Evolutionary conservation across 1,140 invertebrate species (phyloP), one percentile per base, ranked within the genome.

Genomic region (Popillia japonica): DNA sequence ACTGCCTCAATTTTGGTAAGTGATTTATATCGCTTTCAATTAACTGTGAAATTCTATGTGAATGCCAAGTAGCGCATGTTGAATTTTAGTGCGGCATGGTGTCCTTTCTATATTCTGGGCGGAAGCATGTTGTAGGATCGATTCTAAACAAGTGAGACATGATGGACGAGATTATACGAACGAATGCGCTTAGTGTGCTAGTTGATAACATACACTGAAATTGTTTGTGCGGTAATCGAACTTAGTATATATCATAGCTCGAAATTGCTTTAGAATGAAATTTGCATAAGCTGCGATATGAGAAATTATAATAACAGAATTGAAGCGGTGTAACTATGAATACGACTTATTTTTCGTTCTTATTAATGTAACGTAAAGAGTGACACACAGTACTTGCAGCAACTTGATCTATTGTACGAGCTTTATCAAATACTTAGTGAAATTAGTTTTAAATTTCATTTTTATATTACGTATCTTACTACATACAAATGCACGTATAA

Each of bases 21-120:
- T 68, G 61, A 68, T 68, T 68, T 68, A 68, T 68, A 68, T 27
- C 61, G 22, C 22, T 68, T 68, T 68, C 61, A 68, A 68, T 68
- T 68, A 68, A 68, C 61, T 68, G 61, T 68, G 61, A 68, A 68
- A 68, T 68, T 68, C 61, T 22, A 9, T 22, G 20, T 6, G 61
- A 68, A 27, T 68, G 22, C 61, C 17, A 68, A 68, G 61, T 68
- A 68, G 61, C 61, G 61, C 61, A 68, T 68, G 61, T 68, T 68
- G 10, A 68, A 10, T 68, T 68, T 55, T 55, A 17, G 14, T 55
- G 14, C 17, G 22, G 22, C 11, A 10, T 10, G 27, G 22, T 22
- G 61, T 34, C 27, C 22, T 27, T 68, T 34, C 61, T 34, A 14
- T 34, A 34, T 34, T 68, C 22, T 68, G 3, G 27, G 7, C 61